These are phyloP conservation scores for Silurus aristotelis DNA, from an alignment of 2,797 vertebrate genomes.

Conservation along the genomic window DNA sequence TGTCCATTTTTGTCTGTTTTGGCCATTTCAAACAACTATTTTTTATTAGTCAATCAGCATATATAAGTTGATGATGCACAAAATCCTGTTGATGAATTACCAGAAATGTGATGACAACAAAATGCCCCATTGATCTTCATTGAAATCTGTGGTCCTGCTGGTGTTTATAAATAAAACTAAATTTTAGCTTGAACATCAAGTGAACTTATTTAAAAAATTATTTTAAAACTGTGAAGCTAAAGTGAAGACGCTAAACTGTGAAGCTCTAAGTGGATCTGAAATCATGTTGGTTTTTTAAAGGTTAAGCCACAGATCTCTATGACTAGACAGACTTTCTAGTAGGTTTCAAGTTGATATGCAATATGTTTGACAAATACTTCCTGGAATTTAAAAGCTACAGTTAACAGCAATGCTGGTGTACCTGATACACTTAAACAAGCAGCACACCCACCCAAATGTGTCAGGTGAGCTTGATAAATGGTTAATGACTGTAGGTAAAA, in stretches of 20 bases:
- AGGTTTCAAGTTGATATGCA: background rate
- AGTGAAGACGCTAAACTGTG: background rate
- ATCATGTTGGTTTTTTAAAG: background rate
- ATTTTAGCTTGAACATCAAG: background rate
- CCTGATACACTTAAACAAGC: background rate
- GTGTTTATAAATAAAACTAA: background rate
- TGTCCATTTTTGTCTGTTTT: background rate
- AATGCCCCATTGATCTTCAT: background rate
- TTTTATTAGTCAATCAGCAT: background rate
- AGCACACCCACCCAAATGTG: background rate
- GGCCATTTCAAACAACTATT: background rate
- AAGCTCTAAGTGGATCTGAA: background rate
- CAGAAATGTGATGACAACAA: background rate
- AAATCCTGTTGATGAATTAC: background rate
- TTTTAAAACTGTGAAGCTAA: background rate
- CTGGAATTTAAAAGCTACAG: background rate
- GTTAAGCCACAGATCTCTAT: background rate
- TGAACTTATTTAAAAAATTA: background rate
- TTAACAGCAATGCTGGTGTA: background rate
- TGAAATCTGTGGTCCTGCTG: background rate
- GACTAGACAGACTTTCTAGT: background rate
- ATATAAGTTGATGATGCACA: background rate
- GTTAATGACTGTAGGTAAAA: constrained; percentile 4
- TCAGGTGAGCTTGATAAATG: constrained; percentile 6
- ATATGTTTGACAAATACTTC: background rate